phyloP scores from a whole-genome alignment of 2,888 invertebrate species.

The Poecilobothrus nobilitatus region DNA sequence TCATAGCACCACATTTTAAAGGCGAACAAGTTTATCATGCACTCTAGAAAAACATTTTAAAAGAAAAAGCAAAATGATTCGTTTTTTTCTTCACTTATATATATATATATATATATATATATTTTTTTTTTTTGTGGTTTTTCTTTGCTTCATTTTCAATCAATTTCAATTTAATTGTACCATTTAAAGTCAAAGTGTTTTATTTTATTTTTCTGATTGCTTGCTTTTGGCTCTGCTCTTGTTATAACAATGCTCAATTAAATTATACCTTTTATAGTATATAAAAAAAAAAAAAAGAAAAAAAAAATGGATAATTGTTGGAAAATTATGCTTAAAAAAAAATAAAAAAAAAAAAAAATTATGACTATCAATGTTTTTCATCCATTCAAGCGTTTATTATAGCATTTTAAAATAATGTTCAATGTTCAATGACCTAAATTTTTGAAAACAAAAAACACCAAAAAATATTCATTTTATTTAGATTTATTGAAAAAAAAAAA shows the following conservation, averaged over 20 bases:
- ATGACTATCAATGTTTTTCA: neutral
- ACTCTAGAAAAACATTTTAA: too few relatives aligned
- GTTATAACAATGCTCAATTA: slow-evolving; percentile 1
- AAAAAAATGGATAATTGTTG: neutral
- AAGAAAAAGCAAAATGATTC: too few relatives aligned
- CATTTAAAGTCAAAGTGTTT: neutral
- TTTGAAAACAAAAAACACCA: neutral
- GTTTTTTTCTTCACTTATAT: too few relatives aligned
- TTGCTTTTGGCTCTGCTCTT: neutral
- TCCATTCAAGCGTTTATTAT: neutral
- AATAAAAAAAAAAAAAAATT: neutral
- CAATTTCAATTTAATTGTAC: slow-evolving; percentile 3
- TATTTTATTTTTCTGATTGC: neutral
- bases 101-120: too few relatives aligned
- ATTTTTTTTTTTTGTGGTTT: neutral
- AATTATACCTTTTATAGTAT: neutral
- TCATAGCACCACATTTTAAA: too few relatives aligned
- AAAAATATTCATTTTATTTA: neutral
- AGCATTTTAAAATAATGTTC: neutral
- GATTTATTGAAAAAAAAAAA: too few relatives aligned
- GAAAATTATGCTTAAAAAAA: neutral
- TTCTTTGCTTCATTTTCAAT: neutral
- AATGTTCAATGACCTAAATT: neutral
- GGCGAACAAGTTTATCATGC: too few relatives aligned
- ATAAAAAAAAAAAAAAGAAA: too few relatives aligned